Evolutionary conservation across 2,888 invertebrate species (phyloP).

Genomic region (Diarsia dahlii): DNA sequence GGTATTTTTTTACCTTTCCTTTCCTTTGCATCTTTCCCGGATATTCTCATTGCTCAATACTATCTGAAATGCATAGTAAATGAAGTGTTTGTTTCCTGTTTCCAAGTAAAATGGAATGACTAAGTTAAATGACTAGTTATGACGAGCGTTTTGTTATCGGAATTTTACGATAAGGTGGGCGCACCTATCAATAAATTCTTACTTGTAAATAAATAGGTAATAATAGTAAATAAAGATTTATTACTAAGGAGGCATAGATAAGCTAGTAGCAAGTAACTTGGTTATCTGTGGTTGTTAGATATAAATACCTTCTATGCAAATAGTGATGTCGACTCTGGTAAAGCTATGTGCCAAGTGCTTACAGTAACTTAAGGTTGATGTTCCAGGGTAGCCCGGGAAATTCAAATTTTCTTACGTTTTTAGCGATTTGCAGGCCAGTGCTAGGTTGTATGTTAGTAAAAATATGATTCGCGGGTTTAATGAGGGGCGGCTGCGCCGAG

Average conservation of each 20-base stretch:
- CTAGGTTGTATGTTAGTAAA: too few relatives aligned
- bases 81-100: constrained; percentile 60
- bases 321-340: background rate
- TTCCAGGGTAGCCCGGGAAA: too few relatives aligned
- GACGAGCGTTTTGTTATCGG: constrained; percentile 63
- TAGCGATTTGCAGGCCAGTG: too few relatives aligned
- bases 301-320: constrained; percentile 12
- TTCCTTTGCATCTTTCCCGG: constrained; percentile 3
- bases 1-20: constrained; percentile 10
- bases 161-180: constrained; percentile 62
- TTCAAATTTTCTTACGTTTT: too few relatives aligned
- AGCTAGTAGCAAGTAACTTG: background rate
- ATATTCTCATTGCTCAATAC: background rate
- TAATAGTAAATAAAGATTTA: constrained; percentile 20
- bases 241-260: constrained; percentile 25
- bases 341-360: background rate
- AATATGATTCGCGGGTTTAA: too few relatives aligned
- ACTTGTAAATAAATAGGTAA: constrained; percentile 48
- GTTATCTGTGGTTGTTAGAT: constrained; percentile 3
- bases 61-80: constrained; percentile 18
- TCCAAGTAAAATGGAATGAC: constrained; percentile 67
- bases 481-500: too few relatives aligned
- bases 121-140: constrained; percentile 61
- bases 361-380: background rate
- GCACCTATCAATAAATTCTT: constrained; percentile 62